Evolutionary conservation across 2,797 vertebrate genomes (phyloP).

Genomic region (Gallirallus australis): DNA sequence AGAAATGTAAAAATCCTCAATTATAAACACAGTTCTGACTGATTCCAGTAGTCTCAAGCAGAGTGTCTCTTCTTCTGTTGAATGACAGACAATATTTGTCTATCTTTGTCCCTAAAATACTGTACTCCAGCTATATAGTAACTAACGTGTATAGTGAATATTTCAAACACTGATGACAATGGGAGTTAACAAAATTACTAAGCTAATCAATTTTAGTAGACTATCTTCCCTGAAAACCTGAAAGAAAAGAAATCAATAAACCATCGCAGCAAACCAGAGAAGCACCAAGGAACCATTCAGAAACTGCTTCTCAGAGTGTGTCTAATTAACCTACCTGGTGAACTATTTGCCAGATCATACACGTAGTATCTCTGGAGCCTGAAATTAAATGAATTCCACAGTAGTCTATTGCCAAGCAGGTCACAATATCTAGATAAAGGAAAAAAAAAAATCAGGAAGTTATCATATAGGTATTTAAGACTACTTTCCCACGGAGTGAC

Average conservation of each 20-base stretch:
- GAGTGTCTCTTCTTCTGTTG: background rate
- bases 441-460: background rate
- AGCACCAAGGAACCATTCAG: background rate
- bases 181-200: background rate
- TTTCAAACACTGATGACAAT: background rate
- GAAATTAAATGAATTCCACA: constrained; percentile 96
- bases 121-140: background rate
- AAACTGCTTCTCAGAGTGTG: background rate
- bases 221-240: background rate
- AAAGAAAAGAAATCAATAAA: background rate
- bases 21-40: background rate
- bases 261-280: background rate
- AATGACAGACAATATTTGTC: background rate
- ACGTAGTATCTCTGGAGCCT: constrained; percentile 94
- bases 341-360: constrained; percentile 96
- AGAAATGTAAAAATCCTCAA: background rate
- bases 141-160: background rate
- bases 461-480: background rate
- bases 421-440: constrained; percentile 87
- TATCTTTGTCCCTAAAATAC: background rate
- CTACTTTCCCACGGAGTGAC: background rate
- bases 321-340: constrained; percentile 85
- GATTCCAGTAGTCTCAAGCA: background rate
- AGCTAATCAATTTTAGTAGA: background rate
- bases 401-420: constrained; percentile 93